These are phyloP conservation scores for Jacana jacana DNA, from an alignment of 2,113 vertebrate genomes.

Conservation along the genomic window DNA sequence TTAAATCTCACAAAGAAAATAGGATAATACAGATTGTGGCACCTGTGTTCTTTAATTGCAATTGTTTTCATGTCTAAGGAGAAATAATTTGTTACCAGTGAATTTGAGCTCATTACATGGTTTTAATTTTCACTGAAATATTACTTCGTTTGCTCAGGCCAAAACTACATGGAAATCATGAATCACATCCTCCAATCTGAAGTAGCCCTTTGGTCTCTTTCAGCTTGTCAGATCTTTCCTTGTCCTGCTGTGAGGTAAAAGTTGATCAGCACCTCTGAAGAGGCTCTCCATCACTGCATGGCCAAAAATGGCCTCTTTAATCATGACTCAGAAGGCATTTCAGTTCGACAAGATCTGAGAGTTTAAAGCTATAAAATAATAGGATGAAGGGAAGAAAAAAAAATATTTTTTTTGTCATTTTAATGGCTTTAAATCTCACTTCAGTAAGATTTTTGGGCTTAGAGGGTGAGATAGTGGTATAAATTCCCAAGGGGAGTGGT, in stretches of 20 bases:
- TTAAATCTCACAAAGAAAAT: neutral
- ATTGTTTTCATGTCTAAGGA: neutral
- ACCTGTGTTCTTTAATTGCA: neutral
- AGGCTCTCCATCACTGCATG: neutral
- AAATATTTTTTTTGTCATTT: neutral
- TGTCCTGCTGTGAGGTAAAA: neutral
- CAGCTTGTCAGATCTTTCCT: neutral
- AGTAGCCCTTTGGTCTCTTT: neutral
- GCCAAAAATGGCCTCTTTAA: neutral
- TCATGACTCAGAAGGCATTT: neutral
- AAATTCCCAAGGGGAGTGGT: neutral
- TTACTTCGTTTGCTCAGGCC: neutral
- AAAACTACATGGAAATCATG: neutral
- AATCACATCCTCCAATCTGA: neutral
- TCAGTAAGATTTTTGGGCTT: neutral
- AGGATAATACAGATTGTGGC: neutral
- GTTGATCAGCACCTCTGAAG: neutral
- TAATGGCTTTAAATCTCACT: neutral
- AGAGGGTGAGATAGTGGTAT: neutral
- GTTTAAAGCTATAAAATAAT: neutral
- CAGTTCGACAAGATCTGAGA: neutral
- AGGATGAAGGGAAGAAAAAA: neutral
- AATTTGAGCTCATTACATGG: neutral
- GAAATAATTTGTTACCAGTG: neutral
- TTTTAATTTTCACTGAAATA: neutral